Base-by-base conservation (phyloP, 2,797 vertebrate genomes). In the Podarcis siculus region DNA sequence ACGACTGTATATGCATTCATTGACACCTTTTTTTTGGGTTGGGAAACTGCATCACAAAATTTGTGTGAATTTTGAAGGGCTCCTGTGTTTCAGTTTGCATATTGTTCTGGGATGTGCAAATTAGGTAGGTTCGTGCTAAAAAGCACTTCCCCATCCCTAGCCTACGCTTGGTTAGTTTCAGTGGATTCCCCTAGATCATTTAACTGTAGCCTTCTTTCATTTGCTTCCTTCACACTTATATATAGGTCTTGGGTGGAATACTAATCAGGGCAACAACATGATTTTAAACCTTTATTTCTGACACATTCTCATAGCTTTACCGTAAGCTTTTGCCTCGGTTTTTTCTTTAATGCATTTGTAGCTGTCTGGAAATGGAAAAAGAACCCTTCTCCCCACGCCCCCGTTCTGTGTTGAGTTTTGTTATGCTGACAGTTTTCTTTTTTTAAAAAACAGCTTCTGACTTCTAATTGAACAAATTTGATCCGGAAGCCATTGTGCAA, bases 401-500 rank as follows among this genome's bases (percentile, higher is more conserved):
- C 0, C 35, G 58, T 89, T 42, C 45, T 7, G 0, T 0, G 0
- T 37, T 21, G 55, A 88, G 15, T 89, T 93, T 71, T 64, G 39
- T 81, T 80, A 17, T 90, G 30, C n/a, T 12, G 10, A 19, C 37
- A 83, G 13, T 45, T 13, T 49, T 71, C 66, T 39, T 32, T 30
- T 17, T 3, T 23, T 8, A 21, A 37, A 76, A 83, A 80, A 77
- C 19, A 0, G 0, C 86, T 89, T 89, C 88, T 87, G 80, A 84
- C 73, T 88, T 93, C 21, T 86, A 81, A 82, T 66, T 91, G 89
- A 82, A 32, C 5, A 67, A 71, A 88, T 91, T 93, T 93, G 81
- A 84, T 92, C 23, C 86, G 86, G 88, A 94, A 92, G 78, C 83
- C 91, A 76, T 87, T 90, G 89, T 88, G 89, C 77, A 94, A 93